These are phyloP conservation scores for Sebastes dallii DNA, from an alignment of 2,797 vertebrate genomes.

Conservation along the genomic window DNA sequence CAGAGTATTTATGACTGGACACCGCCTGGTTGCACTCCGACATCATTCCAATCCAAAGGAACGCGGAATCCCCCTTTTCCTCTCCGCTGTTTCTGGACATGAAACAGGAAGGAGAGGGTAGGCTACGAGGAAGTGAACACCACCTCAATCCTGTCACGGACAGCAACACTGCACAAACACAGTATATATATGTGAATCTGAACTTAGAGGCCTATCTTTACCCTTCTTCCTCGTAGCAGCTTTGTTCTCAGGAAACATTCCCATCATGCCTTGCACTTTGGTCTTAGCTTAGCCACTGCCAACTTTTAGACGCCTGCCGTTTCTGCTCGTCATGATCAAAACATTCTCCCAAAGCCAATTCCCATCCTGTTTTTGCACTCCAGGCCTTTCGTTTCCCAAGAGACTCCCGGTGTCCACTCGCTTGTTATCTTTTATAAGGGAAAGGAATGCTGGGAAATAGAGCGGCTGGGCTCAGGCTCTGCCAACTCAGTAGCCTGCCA, in stretches of 20 bases:
- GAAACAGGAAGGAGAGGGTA: conserved; percentile 63
- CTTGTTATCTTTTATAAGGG: conserved; percentile 70
- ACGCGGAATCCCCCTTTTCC: conserved; percentile 59
- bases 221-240: conserved; percentile 1
- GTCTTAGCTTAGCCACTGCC: conserved; percentile 29
- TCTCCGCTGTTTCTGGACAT: conserved; percentile 37
- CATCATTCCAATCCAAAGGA: conserved; percentile 44
- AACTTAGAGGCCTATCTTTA: conserved; percentile 32
- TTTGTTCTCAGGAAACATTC: conserved; percentile 54
- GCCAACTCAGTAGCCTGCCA: conserved; percentile 47
- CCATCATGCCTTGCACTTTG: conserved; percentile 13
- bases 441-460: conserved; percentile 75
- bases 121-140: conserved; percentile 58
- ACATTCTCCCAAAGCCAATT: conserved; percentile 58
- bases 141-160: conserved; percentile 16
- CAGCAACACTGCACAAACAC: conserved; percentile 18
- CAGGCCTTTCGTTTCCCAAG: conserved; percentile 47
- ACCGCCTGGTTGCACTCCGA: conserved; percentile 21
- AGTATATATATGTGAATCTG: background rate
- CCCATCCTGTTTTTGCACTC: conserved; percentile 74
- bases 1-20: conserved; percentile 52
- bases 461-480: conserved; percentile 25
- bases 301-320: conserved; percentile 21
- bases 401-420: conserved; percentile 41
- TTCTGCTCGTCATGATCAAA: conserved; percentile 55